These are phyloP conservation scores for Psilopogon haemacephalus DNA, from an alignment of 2,113 vertebrate species.

Conservation along the genomic window DNA sequence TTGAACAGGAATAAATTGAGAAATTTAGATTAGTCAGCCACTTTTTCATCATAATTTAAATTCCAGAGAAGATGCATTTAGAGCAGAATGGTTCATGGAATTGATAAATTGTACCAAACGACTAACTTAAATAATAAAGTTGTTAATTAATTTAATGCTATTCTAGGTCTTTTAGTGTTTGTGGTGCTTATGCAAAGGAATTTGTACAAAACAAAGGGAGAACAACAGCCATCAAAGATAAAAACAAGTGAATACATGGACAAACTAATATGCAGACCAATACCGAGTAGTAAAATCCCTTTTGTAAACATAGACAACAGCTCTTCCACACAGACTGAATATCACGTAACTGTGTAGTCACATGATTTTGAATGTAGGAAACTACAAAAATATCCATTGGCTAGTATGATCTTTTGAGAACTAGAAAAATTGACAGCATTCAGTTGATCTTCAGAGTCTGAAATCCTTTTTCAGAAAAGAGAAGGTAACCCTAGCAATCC, in stretches of 20 bases:
- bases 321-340: neutral
- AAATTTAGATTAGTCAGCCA: slow-evolving; percentile 89
- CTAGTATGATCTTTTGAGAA: neutral
- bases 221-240: neutral
- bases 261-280: neutral
- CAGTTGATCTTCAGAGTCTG: neutral
- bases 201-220: neutral
- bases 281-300: neutral
- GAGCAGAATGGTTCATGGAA: slow-evolving; percentile 49
- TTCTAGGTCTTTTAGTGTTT: neutral
- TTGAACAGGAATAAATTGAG: slow-evolving; percentile 90
- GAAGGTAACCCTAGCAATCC: neutral
- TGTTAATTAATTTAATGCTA: slow-evolving; percentile 50
- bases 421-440: neutral
- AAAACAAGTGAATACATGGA: neutral
- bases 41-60: slow-evolving; percentile 82
- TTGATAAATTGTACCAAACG: slow-evolving; percentile 70
- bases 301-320: neutral
- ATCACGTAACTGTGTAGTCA: too few species aligned
- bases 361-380: too few species aligned
- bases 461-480: neutral
- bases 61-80: slow-evolving; percentile 77
- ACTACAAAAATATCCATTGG: neutral
- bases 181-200: neutral
- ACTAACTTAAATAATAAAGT: slow-evolving; percentile 73